These are phyloP conservation scores for Plebejus anna DNA, from an alignment of 2,888 invertebrate species.

Conservation along the genomic window DNA sequence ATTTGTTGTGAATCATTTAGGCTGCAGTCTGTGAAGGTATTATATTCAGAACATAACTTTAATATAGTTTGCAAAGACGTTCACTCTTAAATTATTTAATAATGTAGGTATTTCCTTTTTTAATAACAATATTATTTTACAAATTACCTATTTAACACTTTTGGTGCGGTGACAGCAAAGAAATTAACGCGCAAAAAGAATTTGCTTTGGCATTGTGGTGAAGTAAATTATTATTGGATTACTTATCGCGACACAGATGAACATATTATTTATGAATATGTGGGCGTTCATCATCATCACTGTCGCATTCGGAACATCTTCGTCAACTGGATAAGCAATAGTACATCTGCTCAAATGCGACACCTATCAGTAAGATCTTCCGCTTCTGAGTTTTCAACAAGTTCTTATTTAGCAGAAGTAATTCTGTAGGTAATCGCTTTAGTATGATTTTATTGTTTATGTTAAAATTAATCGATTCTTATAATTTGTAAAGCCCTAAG, in stretches of 20 bases:
- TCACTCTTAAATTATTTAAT: no score
- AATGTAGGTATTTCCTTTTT: no score
- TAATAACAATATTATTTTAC: no score
- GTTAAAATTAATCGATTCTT: background rate
- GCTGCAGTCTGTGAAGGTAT: no score
- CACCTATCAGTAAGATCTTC: background rate
- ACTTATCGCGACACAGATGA: slow-evolving; percentile 4
- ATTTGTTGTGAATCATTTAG: no score
- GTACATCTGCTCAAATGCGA: background rate
- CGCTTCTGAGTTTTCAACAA: background rate
- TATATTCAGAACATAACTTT: no score
- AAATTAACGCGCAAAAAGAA: background rate
- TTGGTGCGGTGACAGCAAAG: background rate
- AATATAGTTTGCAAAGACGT: no score
- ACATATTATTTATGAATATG: slow-evolving; percentile 14
- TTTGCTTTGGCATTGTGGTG: background rate
- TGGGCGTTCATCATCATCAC: slow-evolving; percentile 8
- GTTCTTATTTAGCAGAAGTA: no score
- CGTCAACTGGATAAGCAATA: background rate
- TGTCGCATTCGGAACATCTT: background rate
- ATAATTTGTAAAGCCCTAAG: background rate
- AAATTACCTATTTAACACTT: background rate
- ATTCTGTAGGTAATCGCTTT: background rate
- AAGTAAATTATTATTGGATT: slow-evolving; percentile 14
- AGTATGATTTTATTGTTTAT: no score